Evolutionary conservation across 1,140 invertebrate species (phyloP).

Genomic region (Cepaea nemoralis): DNA sequence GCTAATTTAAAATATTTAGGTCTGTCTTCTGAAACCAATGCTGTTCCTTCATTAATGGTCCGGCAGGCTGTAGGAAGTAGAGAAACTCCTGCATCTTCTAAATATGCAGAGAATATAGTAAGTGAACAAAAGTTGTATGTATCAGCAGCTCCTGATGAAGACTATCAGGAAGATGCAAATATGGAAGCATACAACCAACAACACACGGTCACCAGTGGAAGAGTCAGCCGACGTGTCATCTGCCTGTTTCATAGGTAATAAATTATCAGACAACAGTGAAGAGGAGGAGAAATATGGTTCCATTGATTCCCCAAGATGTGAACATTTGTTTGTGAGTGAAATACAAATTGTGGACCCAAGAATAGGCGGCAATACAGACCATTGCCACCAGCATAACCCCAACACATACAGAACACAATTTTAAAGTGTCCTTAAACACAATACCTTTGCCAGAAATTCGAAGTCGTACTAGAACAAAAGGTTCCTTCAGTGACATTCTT

Average conservation of each 20-base stretch:
- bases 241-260: background rate
- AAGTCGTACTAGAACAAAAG: background rate
- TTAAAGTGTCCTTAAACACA: background rate
- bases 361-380: background rate
- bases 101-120: background rate
- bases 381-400: background rate
- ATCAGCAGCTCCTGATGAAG: no score
- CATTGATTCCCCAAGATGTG: background rate
- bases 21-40: background rate
- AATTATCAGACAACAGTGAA: background rate
- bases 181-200: background rate
- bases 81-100: background rate
- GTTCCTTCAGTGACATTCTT: background rate
- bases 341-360: background rate
- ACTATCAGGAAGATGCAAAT: no score
- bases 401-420: background rate
- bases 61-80: background rate
- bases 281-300: background rate
- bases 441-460: background rate
- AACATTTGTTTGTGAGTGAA: background rate
- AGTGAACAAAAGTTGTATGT: background rate
- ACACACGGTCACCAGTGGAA: background rate
- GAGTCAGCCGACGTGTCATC: background rate
- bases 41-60: background rate
- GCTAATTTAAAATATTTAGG: background rate